phyloP scores from a whole-genome alignment of 2,797 vertebrate genomes.

The Girardinus metallicus region DNA sequence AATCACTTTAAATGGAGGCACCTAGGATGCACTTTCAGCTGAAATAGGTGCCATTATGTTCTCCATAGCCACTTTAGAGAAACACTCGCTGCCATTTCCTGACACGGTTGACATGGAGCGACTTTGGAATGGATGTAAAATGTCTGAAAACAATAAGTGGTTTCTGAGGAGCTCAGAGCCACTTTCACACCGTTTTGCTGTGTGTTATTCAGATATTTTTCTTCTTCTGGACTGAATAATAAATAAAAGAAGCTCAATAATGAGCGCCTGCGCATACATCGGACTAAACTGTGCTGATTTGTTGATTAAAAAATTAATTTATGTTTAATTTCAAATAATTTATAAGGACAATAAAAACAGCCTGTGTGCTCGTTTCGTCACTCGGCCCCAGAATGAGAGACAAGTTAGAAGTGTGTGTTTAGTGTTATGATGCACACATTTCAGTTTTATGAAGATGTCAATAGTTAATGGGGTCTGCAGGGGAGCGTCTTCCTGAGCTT shows the following conservation, averaged over 20 bases:
- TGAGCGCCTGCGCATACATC: constrained; percentile 26
- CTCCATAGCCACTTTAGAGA: constrained; percentile 54
- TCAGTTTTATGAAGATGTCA: constrained; percentile 52
- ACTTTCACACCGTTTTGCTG: neutral
- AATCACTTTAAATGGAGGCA: constrained; percentile 57
- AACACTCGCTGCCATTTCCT: constrained; percentile 38
- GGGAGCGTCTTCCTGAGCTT: constrained; percentile 54
- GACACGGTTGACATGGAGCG: constrained; percentile 38
- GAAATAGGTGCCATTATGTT: constrained; percentile 58
- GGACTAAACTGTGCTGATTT: constrained; percentile 24
- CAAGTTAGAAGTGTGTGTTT: constrained; percentile 35
- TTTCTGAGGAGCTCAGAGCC: constrained; percentile 14
- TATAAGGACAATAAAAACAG: constrained; percentile 38
- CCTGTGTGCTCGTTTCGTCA: constrained; percentile 35
- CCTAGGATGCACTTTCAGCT: constrained; percentile 53
- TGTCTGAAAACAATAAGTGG: constrained; percentile 30
- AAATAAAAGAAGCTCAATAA: neutral
- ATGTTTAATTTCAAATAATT: constrained; percentile 46
- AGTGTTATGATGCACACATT: constrained; percentile 38
- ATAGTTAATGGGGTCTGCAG: constrained; percentile 64
- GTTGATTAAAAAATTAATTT: constrained; percentile 18
- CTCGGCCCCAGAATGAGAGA: neutral
- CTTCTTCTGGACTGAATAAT: constrained; percentile 24
- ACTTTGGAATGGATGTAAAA: constrained; percentile 44
- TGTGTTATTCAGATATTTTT: constrained; percentile 42